phyloP scores from a whole-genome alignment of 2,797 vertebrate genomes.

The Siniperca obscura region DNA sequence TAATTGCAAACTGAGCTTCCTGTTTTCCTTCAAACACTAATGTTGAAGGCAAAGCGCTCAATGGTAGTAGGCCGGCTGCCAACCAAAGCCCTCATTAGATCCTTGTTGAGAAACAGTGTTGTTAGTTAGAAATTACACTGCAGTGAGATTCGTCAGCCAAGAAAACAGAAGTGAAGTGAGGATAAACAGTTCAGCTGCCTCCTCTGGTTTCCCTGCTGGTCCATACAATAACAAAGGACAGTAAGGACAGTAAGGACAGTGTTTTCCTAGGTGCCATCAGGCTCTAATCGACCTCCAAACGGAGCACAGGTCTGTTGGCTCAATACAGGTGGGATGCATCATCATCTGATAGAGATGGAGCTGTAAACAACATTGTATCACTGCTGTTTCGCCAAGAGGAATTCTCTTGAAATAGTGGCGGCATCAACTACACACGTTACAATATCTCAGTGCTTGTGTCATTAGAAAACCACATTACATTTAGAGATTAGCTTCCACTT shows the following conservation, averaged over 20 bases:
- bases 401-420: not conserved
- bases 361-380: constrained; percentile 25
- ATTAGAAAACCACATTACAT: constrained; percentile 1
- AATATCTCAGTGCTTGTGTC: not conserved
- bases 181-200: constrained; percentile 6
- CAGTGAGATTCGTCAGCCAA: constrained; percentile 32
- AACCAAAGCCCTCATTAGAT: constrained; percentile 55
- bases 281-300: constrained; percentile 29
- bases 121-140: constrained; percentile 32
- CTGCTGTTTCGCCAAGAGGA: not conserved
- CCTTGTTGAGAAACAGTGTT: constrained; percentile 17
- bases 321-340: not conserved
- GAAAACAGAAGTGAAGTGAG: constrained; percentile 36
- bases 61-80: constrained; percentile 15
- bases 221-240: not conserved
- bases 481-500: not conserved
- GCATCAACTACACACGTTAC: not conserved
- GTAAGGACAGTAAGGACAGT: not conserved
- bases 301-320: constrained; percentile 21
- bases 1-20: constrained; percentile 56
- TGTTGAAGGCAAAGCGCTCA: constrained; percentile 23
- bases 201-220: constrained; percentile 25
- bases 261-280: constrained; percentile 15
- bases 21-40: constrained; percentile 55
- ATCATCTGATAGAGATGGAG: constrained; percentile 10